Conservation (phyloP, 2,888 invertebrate genomes). For the Melipona beecheii region DNA sequence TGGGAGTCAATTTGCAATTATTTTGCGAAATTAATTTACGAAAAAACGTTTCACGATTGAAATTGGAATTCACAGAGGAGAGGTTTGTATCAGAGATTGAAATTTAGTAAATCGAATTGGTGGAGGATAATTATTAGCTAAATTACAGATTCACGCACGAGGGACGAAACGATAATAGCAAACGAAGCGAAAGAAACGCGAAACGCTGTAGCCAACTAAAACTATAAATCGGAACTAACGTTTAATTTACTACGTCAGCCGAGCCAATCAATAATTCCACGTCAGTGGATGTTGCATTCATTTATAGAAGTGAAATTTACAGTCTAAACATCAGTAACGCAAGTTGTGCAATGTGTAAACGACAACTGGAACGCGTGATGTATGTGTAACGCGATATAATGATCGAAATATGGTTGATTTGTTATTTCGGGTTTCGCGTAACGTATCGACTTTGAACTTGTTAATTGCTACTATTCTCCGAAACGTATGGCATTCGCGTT, state of each 20-base stretch:
- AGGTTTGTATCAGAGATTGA: too few relatives aligned
- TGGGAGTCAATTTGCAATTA: too few relatives aligned
- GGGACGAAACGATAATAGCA: background rate
- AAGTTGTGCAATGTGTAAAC: background rate
- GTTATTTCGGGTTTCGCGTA: background rate
- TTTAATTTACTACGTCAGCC: background rate
- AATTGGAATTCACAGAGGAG: too few relatives aligned
- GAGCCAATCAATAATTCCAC: background rate
- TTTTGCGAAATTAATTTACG: too few relatives aligned
- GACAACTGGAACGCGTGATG: background rate
- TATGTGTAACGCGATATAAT: background rate
- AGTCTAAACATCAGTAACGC: background rate
- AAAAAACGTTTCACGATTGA: too few relatives aligned
- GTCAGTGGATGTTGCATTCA: background rate
- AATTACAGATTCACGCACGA: too few relatives aligned
- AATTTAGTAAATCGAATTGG: too few relatives aligned
- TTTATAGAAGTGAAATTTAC: conserved; percentile 2
- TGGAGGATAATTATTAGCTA: too few relatives aligned
- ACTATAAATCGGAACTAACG: background rate
- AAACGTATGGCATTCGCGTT: background rate
- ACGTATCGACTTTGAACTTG: background rate
- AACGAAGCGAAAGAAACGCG: background rate
- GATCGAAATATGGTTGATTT: background rate
- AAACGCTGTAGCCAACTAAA: background rate
- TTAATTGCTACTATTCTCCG: background rate